These are phyloP conservation scores for Gymnothorax reevesii DNA, from an alignment of 2,797 vertebrate genomes.

Conservation along the genomic window DNA sequence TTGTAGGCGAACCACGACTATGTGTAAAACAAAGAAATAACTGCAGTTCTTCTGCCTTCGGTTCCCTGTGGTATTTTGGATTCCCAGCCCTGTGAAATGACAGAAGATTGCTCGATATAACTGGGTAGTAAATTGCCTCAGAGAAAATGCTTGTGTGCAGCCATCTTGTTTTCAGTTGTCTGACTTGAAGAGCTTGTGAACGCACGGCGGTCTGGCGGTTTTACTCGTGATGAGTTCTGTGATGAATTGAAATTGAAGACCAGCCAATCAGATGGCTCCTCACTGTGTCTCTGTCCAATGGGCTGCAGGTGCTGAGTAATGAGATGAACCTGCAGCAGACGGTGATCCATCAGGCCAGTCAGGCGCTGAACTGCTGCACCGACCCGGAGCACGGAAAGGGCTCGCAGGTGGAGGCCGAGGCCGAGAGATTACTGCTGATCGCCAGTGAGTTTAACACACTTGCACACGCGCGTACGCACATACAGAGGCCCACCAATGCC, in stretches of 20 bases:
- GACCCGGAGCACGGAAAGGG: conserved; percentile 97
- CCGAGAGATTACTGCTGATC: conserved; percentile 88
- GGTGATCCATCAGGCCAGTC: conserved; percentile 94
- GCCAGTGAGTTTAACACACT: conserved; percentile 77
- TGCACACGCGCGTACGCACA: conserved; percentile 9
- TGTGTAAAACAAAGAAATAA: too few relatives aligned
- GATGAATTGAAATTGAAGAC: background rate
- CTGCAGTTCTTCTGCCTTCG: too few relatives aligned
- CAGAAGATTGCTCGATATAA: too few relatives aligned
- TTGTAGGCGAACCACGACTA: too few relatives aligned
- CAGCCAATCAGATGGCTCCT: background rate
- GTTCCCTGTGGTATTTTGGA: too few relatives aligned
- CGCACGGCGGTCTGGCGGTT: too few relatives aligned
- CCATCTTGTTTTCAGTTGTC: too few relatives aligned
- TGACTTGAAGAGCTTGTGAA: too few relatives aligned
- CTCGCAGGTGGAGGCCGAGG: conserved; percentile 93
- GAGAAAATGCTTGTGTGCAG: too few relatives aligned
- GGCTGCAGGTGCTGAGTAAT: conserved; percentile 79
- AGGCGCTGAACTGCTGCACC: conserved; percentile 94
- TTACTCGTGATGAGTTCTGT: too few relatives aligned
- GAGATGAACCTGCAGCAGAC: conserved; percentile 95
- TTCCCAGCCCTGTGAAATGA: too few relatives aligned
- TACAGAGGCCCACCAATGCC: background rate
- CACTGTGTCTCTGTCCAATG: background rate
- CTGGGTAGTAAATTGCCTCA: too few relatives aligned